Evolutionary conservation across 2,113 vertebrate genomes (phyloP).

Genomic region (Isurus oxyrinchus): DNA sequence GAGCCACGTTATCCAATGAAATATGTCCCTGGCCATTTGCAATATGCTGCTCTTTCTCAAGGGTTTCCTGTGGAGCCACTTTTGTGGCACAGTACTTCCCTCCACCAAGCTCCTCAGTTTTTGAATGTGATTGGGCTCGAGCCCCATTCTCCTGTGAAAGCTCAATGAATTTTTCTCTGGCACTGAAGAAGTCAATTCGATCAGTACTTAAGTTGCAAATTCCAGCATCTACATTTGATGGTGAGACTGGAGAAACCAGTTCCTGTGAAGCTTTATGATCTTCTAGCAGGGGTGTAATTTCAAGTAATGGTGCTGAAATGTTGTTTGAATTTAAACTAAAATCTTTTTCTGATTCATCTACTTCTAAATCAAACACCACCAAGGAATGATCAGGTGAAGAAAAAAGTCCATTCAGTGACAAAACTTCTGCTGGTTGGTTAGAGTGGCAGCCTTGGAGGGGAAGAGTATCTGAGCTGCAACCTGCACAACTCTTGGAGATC

Average conservation of each 20-base stretch:
- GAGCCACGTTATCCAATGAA: slow-evolving; percentile 52
- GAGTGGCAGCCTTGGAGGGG: slow-evolving; percentile 59
- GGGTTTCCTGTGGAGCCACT: slow-evolving; percentile 48
- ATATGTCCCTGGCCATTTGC: slow-evolving; percentile 47
- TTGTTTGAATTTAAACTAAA: slow-evolving; percentile 59
- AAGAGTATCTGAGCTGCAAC: slow-evolving; percentile 53
- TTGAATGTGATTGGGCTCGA: slow-evolving; percentile 55
- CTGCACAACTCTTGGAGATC: slow-evolving; percentile 40
- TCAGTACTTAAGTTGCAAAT: slow-evolving; percentile 68
- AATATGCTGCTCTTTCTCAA: slow-evolving; percentile 42
- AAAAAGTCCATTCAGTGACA: slow-evolving; percentile 53
- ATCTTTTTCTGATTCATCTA: slow-evolving; percentile 64
- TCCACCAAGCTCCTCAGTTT: slow-evolving; percentile 57
- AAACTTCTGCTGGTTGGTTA: slow-evolving; percentile 50
- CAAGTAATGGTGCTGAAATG: slow-evolving; percentile 64
- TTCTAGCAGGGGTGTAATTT: slow-evolving; percentile 54
- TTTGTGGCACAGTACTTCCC: slow-evolving; percentile 53
- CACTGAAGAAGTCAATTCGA: slow-evolving; percentile 88
- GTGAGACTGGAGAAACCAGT: slow-evolving; percentile 49
- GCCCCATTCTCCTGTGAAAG: slow-evolving; percentile 72
- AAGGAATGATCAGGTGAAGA: slow-evolving; percentile 45
- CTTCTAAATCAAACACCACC: slow-evolving; percentile 55
- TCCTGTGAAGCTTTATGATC: slow-evolving; percentile 59
- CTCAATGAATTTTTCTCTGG: slow-evolving; percentile 84
- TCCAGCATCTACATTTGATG: slow-evolving; percentile 45